phyloP scores from a whole-genome alignment of 2,888 invertebrate genomes.

The Pilophorus perplexus region DNA sequence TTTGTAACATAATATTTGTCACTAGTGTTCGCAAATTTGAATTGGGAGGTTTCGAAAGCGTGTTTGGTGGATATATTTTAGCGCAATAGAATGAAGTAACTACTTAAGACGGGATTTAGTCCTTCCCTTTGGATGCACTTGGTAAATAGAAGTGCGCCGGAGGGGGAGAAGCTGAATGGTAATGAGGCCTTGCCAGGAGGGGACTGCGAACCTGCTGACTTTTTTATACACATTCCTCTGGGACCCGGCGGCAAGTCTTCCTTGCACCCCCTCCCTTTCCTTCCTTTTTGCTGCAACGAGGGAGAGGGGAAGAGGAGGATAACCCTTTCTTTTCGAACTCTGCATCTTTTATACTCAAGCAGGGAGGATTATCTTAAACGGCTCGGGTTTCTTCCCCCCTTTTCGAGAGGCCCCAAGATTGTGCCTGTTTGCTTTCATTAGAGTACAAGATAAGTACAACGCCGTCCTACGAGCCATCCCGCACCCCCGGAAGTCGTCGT shows the following conservation, averaged over 20 bases:
- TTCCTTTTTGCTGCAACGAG: constrained; percentile 3
- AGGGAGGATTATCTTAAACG: constrained; percentile 42
- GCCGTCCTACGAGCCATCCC: constrained; percentile 22
- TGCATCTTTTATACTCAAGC: constrained; percentile 37
- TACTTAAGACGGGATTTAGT: constrained; percentile 31
- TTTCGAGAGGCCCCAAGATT: constrained; percentile 14
- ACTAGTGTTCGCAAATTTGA: too few relatives aligned
- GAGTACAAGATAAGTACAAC: constrained; percentile 35
- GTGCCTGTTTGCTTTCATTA: constrained; percentile 42
- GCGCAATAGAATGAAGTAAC: constrained; percentile 22
- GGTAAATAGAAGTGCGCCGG: constrained; percentile 30
- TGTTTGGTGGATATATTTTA: constrained; percentile 3
- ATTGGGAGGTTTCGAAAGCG: too few relatives aligned
- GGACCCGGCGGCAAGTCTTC: constrained; percentile 27
- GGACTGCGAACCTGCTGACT: constrained; percentile 43
- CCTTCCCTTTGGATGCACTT: constrained; percentile 14
- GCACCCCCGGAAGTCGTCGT: constrained; percentile 13
- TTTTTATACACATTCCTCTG: constrained; percentile 42
- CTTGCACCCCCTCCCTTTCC: constrained; percentile 25
- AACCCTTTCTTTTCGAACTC: constrained; percentile 27
- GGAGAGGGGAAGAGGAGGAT: too few relatives aligned
- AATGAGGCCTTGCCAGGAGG: constrained; percentile 38
- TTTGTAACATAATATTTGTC: too few relatives aligned
- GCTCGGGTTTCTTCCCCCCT: constrained; percentile 18
- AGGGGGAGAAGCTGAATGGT: constrained; percentile 38